Percentiles rank a stretch among this genome's conserved stretches.
These are phyloP conservation scores for Monoplex corrugatus DNA, from an alignment of 2,888 invertebrate species.

Conservation along the genomic window DNA sequence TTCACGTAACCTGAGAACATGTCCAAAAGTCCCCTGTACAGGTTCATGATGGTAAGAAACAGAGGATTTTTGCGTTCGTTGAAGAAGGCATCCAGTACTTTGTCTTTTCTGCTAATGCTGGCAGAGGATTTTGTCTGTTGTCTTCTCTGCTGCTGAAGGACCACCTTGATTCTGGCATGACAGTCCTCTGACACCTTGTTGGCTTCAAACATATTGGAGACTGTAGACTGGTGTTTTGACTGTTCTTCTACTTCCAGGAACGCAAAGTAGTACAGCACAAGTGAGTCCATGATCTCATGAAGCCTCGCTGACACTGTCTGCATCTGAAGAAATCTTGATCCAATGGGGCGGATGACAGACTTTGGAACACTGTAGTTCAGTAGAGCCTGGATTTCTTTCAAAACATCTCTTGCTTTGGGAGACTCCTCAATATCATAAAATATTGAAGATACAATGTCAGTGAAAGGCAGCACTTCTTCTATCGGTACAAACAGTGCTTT, in stretches of 20 bases:
- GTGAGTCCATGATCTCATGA: constrained; percentile 21
- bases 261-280: constrained; percentile 14
- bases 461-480: background rate
- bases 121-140: no score
- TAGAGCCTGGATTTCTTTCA: background rate
- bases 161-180: no score
- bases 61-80: background rate
- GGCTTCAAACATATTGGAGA: background rate
- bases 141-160: no score
- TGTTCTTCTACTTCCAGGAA: constrained; percentile 18
- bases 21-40: constrained; percentile 7
- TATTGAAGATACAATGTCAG: constrained; percentile 11
- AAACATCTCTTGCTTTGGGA: no score
- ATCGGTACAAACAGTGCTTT: constrained; percentile 17
- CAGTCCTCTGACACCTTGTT: no score
- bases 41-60: background rate
- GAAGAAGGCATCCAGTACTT: background rate
- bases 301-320: constrained; percentile 15
- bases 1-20: constrained; percentile 19
- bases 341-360: constrained; percentile 37
- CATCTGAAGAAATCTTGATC: no score
- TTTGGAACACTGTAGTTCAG: background rate
- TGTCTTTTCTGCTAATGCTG: no score
- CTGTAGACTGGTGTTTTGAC: constrained; percentile 1
- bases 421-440: constrained; percentile 40